These are phyloP conservation scores for Enteromius fasciolatus DNA, from an alignment of 2,797 vertebrate species.

Conservation along the genomic window DNA sequence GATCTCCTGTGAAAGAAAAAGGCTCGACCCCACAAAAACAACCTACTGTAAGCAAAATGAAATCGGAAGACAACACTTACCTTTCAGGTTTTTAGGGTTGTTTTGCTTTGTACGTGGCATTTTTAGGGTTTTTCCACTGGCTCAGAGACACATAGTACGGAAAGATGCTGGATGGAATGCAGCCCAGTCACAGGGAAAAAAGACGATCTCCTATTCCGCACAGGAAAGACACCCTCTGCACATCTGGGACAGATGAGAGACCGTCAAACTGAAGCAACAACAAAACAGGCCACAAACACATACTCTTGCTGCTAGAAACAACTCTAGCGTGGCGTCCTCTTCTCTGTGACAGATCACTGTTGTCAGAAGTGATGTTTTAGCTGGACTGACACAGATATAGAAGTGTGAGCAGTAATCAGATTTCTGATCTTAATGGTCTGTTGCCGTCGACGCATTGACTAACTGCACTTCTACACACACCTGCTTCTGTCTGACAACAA, in stretches of 20 bases:
- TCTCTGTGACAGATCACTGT: constrained; percentile 3
- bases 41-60: background rate
- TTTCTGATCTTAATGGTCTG: constrained; percentile 12
- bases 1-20: background rate
- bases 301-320: background rate
- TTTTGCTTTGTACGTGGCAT: constrained; percentile 99
- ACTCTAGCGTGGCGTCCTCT: background rate
- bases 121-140: constrained; percentile 68
- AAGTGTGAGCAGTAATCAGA: constrained; percentile 9
- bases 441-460: constrained; percentile 42
- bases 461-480: constrained; percentile 40
- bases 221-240: constrained; percentile 31
- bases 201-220: constrained; percentile 28
- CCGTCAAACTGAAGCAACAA: background rate
- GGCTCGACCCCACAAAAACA: background rate
- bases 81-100: constrained; percentile 96
- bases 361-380: background rate
- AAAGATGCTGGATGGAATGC: constrained; percentile 41
- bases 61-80: constrained; percentile 71
- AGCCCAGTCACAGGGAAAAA: constrained; percentile 21
- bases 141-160: constrained; percentile 75
- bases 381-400: constrained; percentile 23
- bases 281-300: background rate
- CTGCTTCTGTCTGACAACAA: constrained; percentile 35
- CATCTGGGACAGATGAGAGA: constrained; percentile 65